Percentiles rank a stretch among this genome's conserved stretches.
Conservation (phyloP, 2,113 vertebrate genomes). For the Stegastes partitus region DNA sequence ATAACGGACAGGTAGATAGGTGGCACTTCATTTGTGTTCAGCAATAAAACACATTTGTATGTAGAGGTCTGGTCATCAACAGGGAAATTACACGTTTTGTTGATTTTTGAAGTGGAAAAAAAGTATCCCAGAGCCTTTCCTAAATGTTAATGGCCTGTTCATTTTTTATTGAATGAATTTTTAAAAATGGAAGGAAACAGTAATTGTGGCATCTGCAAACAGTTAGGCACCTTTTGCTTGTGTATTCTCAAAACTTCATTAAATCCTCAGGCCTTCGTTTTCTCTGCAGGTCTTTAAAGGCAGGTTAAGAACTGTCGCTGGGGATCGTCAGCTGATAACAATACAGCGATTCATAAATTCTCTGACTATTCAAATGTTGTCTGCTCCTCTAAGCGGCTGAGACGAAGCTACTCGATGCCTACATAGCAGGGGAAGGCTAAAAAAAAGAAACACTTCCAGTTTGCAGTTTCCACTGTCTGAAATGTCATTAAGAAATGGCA, state of each 20-base stretch:
- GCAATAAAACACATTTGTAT: too few species aligned
- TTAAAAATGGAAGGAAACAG: not conserved
- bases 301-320: constrained; percentile 19
- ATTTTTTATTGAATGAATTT: too few species aligned
- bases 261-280: constrained; percentile 2
- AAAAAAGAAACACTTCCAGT: constrained; percentile 2
- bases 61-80: too few species aligned
- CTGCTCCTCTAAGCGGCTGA: constrained; percentile 5
- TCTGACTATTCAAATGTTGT: not conserved
- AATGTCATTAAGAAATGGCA: not conserved
- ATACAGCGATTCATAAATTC: not conserved
- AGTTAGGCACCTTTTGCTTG: not conserved
- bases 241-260: constrained; percentile 1
- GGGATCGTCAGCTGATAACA: constrained; percentile 5
- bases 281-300: not conserved
- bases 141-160: too few species aligned
- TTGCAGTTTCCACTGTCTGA: not conserved
- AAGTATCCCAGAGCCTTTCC: too few species aligned
- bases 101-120: too few species aligned
- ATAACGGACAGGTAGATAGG: too few species aligned
- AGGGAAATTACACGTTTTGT: too few species aligned
- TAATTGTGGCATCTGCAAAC: not conserved
- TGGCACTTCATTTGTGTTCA: too few species aligned
- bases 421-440: not conserved
- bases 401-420: constrained; percentile 10